phyloP scores from a whole-genome alignment of 2,888 invertebrate species.

The Morpho helenor region DNA sequence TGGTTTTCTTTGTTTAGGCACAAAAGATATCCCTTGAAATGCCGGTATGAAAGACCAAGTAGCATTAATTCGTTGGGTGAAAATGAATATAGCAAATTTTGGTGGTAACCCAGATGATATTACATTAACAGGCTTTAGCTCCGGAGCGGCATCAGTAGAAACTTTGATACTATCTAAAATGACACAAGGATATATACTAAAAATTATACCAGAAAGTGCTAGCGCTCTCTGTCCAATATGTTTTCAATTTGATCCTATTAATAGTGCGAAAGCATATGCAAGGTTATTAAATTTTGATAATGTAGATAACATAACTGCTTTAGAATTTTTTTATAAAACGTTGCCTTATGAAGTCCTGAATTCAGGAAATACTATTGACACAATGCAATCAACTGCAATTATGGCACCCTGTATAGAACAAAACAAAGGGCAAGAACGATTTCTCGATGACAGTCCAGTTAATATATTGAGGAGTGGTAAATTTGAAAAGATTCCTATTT shows the following conservation, averaged over 20 bases:
- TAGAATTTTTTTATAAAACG: slow-evolving; percentile 46
- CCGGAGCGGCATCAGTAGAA: slow-evolving; percentile 34
- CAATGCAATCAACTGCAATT: slow-evolving; percentile 29
- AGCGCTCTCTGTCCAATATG: slow-evolving; percentile 27
- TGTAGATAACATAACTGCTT: slow-evolving; percentile 35
- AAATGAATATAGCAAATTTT: slow-evolving; percentile 36
- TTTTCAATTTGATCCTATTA: slow-evolving; percentile 33
- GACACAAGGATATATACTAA: slow-evolving; percentile 31
- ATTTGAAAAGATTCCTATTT: slow-evolving; percentile 38
- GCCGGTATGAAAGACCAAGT: slow-evolving; percentile 43
- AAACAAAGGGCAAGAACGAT: slow-evolving; percentile 30
- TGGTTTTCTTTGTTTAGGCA: slow-evolving; percentile 35
- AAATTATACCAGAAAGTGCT: slow-evolving; percentile 34
- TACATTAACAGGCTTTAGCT: slow-evolving; percentile 38
- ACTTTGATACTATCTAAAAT: slow-evolving; percentile 35
- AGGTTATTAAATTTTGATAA: slow-evolving; percentile 32
- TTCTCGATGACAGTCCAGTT: slow-evolving; percentile 40
- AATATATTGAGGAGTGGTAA: slow-evolving; percentile 37
- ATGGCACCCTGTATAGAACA: slow-evolving; percentile 37
- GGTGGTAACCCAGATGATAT: slow-evolving; percentile 40
- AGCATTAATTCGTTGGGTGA: slow-evolving; percentile 36
- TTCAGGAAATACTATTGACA: slow-evolving; percentile 26
- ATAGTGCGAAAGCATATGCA: slow-evolving; percentile 33
- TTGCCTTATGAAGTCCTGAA: slow-evolving; percentile 34
- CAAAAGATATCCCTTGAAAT: slow-evolving; percentile 36